Evolutionary conservation across 2,113 vertebrate species (phyloP), one percentile per base, ranked within the genome.

Genomic region (Eurystomus gularis): DNA sequence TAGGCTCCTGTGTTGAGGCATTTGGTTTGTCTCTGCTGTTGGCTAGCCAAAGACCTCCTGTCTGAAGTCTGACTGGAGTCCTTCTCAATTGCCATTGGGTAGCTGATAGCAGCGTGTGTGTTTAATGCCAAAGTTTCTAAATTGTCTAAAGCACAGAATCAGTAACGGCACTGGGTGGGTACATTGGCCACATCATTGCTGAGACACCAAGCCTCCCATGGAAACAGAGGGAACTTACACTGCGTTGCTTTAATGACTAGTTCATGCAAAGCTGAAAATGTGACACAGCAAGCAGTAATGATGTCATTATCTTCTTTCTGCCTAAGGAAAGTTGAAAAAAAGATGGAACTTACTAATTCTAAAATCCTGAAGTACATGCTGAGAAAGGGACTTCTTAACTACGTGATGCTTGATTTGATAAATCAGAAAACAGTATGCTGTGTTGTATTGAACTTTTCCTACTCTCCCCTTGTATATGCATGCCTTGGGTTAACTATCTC

Each of bases 131-230:
- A 62, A 29, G 66, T 39, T 52, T 78, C 71, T 82, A 64, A 46
- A 52, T 58, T 2, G 1, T 52, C 48, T 1, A 0, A 48, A 82
- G 17, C 0, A 1, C 49, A 37, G 86, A 37, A 42, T 9, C 2
- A 6, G 16, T 23, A 42, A 25, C 0, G 2, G 37, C 18, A 23
- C 39, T 40, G 51, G 16, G 12, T 54, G 40, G 71, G 37, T 24
- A 39, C 58, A 29, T 0, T 3, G 60, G 21, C 31, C 4, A 1
- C 60, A 8, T 26, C 54, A 65, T 76, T 70, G 23, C 77, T 70
- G 55, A 82, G 88, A 70, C 37, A 39, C 46, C 26, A 26, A 23
- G 7, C 1, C 2, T 77, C 40, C 46, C 12, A 24, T 10, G 21
- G 37, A 71, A 91, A 35, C 4, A 54, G 19, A 42, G 52, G 16